Evolutionary conservation across 2,797 vertebrate genomes (phyloP), one percentile per base, ranked within the genome.

Genomic region (Taenioides sp.): DNA sequence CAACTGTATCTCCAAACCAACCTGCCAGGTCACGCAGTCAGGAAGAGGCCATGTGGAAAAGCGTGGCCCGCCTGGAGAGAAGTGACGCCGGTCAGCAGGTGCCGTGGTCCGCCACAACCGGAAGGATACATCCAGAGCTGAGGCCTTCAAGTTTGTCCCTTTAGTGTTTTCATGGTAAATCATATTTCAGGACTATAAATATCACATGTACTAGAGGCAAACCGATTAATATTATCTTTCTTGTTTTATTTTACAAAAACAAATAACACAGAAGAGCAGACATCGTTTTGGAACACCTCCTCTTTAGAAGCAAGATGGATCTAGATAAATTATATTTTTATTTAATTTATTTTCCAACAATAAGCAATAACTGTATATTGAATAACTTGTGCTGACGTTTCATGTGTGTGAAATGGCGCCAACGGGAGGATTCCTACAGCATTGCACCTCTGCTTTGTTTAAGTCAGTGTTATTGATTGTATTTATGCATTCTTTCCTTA

Each of bases 391-490:
- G 22, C 40, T 28, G 14, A 14, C 12, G 57, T 59, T 59, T 59
- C 25, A 80, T 73, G 40, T 61, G 28, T 31, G 72, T 28, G 80
- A 84, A 90, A 89, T n/a, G 75, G 83, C 81, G 70, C 90, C 88
- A 79, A 77, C 89, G 86, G 75, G 80, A 91, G 89, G 87, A 81
- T 67, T 25, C 22, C 25, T 23, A 9, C 31, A 58, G 87, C 69
- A 91, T 23, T 86, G 68, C 86, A 87, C 20, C 50, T 76, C 14
- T 67, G 27, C 25, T 60, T n/a, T 55, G 43, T 60, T 71, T 28
- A 16, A 16, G 63, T 76, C 40, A 72, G 55, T 31, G 34, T 67
- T 71, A 12, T 14, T 37, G 17, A 62, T 37, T 74, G 14, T 47
- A 31, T 63, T 28, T 61, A 69, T 54, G 47, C 63, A 22, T 70